Evolutionary conservation across 2,113 vertebrate species (phyloP), one percentile per base, ranked within the genome.

Genomic region (Pteronura brasiliensis): DNA sequence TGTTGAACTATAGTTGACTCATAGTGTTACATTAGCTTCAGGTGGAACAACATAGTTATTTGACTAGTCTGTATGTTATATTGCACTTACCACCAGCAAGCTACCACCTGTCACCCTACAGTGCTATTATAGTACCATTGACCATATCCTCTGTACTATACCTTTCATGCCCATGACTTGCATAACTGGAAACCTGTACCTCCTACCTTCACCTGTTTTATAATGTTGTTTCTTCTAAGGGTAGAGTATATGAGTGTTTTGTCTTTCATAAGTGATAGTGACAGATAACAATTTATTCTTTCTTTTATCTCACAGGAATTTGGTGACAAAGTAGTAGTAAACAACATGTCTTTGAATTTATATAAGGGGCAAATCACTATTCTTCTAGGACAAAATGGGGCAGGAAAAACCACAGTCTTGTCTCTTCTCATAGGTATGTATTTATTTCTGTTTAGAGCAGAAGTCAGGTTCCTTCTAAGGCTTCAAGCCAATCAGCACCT

Each of bases 351-450:
- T 0, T 77, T 99, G 87, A 99, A 99, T 98, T 99, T 99, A 98
- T 99, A 99, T 87, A 98, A 99, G 86, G 99, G 99, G 10, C 99
- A 99, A 97, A 99, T 99, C 96, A 99, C 99, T 7, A 98, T 99
- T 49, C 97, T 99, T 97, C 98, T 99, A 29, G 99, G 99, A 96
- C 99, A 99, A 98, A 99, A 99, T 4, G 99, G 99, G 18, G 99
- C 99, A 36, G 99, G 99, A 82, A 99, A 99, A 98, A 99, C 99
- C 90, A 99, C 99, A 27, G 98, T 98, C 0, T 96, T 99, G 88
- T 99, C 99, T 86, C 98, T 99, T 98, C 98, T 99, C 81, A 99
- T 99, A 98, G 99, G 99, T 99, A 93, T 71, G 90, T 95, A 72
- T 93, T 91, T 18, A 81, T 20, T 47, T 85, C 63, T 95, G 18